These are phyloP conservation scores for Lissocephala sabroskyi DNA, from an alignment of 2,888 invertebrate species.

Conservation along the genomic window DNA sequence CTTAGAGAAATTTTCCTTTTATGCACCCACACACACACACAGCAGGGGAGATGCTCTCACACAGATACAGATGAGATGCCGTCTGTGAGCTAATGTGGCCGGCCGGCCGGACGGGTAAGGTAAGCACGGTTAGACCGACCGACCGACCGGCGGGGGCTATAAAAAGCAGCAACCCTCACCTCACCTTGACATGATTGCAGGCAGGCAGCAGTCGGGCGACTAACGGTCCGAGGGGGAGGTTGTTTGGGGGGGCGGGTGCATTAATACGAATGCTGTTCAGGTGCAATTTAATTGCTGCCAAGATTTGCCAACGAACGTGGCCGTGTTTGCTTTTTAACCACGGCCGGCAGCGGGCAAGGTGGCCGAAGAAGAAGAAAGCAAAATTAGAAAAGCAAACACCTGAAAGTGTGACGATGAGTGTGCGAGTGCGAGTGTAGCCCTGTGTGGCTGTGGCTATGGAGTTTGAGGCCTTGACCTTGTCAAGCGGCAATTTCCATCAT, in stretches of 20 bases:
- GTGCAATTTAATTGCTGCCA: constrained; percentile 64
- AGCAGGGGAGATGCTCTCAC: no score
- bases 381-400: neutral
- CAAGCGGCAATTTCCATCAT: neutral
- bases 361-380: no score
- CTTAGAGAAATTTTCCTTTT: no score
- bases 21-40: no score
- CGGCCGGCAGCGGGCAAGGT: neutral
- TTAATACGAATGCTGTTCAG: constrained; percentile 48
- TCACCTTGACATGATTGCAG: constrained; percentile 54
- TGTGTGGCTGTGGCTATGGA: neutral
- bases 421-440: neutral
- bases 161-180: constrained; percentile 59
- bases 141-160: constrained; percentile 22
- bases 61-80: no score
- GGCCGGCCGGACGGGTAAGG: no score
- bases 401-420: neutral
- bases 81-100: no score
- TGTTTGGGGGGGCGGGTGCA: constrained; percentile 14
- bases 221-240: neutral
- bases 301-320: constrained; percentile 35
- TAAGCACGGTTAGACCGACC: no score
- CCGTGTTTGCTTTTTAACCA: neutral
- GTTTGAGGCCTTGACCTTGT: neutral
- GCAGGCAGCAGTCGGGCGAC: no score